phyloP scores from a whole-genome alignment of 2,113 vertebrate genomes.

The Jacana jacana region DNA sequence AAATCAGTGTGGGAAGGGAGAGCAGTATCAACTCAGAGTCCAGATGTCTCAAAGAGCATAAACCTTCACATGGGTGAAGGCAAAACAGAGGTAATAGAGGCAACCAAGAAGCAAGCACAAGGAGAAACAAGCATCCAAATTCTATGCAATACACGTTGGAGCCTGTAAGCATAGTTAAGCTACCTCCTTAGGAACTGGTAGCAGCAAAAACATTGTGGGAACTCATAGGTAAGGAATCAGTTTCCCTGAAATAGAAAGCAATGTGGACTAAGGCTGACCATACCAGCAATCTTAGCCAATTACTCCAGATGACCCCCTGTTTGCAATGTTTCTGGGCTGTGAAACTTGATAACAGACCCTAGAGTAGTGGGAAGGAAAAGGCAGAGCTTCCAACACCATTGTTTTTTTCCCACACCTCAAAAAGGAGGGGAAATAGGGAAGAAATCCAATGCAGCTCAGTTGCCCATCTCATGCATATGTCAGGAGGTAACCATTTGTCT shows the following conservation, averaged over 20 bases:
- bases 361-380: not conserved
- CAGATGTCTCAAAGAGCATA: rapidly evolving
- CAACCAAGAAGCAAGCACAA: not conserved
- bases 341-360: not conserved
- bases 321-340: not conserved
- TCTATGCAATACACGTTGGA: not conserved
- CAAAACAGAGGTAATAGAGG: not conserved
- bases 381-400: not conserved
- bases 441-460: not conserved
- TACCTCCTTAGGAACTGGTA: not conserved
- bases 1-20: not conserved
- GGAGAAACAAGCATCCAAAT: not conserved
- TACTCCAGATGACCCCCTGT: not conserved
- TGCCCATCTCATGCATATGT: not conserved
- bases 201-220: not conserved
- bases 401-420: not conserved
- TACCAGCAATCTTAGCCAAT: not conserved
- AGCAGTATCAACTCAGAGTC: not conserved
- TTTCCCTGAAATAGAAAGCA: not conserved
- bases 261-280: not conserved
- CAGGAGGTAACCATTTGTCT: not conserved
- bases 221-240: not conserved
- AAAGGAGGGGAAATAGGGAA: not conserved
- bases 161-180: rapidly evolving
- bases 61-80: not conserved